phyloP scores from a whole-genome alignment of 1,140 invertebrate genomes.

The Bombus impatiens region DNA sequence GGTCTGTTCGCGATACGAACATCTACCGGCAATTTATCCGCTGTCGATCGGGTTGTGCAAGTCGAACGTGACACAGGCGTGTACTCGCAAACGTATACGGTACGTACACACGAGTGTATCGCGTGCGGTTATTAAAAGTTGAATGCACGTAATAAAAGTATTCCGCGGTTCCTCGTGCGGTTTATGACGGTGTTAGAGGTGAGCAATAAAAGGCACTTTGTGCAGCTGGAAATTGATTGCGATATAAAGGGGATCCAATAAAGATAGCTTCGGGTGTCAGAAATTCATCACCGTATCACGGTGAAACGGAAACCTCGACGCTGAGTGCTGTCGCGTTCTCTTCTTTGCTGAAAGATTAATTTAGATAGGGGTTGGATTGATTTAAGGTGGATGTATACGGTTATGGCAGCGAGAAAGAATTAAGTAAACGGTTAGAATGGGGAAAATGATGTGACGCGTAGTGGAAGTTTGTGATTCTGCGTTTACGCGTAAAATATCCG shows the following conservation, averaged over 20 bases:
- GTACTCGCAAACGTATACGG: neutral
- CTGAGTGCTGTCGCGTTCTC: no score
- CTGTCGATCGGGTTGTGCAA: neutral
- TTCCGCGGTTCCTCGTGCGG: neutral
- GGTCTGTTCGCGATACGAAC: neutral
- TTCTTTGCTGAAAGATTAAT: neutral
- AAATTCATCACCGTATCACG: constrained; percentile 1
- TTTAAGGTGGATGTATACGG: neutral
- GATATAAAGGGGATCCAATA: constrained; percentile 13
- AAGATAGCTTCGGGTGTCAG: constrained; percentile 11
- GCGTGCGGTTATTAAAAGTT: constrained; percentile 26
- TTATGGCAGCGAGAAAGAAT: neutral
- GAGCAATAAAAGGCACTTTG: constrained; percentile 34
- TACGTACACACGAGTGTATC: neutral
- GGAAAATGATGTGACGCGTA: neutral
- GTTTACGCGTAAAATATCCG: neutral
- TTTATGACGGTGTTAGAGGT: constrained; percentile 31
- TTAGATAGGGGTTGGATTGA: constrained; percentile 4
- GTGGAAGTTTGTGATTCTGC: neutral
- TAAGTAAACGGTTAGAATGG: neutral
- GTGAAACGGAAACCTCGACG: neutral
- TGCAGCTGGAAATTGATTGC: neutral
- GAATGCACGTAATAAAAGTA: constrained; percentile 18
- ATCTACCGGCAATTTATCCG: neutral
- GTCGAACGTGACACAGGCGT: neutral